phyloP scores from a whole-genome alignment of 2,797 vertebrate species.

The Galago senegalensis region DNA sequence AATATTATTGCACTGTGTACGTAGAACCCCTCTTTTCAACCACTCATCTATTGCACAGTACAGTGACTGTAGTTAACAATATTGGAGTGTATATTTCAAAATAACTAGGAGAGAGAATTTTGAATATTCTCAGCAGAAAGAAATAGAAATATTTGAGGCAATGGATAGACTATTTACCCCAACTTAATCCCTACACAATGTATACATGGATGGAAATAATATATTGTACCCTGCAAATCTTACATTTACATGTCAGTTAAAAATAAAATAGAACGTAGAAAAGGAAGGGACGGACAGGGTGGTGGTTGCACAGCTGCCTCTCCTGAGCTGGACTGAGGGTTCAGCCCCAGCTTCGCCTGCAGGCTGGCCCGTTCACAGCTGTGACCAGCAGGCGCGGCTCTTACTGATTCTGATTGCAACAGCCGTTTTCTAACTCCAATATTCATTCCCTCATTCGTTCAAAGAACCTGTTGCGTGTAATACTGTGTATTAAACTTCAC shows the following conservation, averaged over 20 bases:
- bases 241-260: not conserved
- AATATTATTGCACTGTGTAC: not conserved
- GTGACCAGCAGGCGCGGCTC: too few relatives aligned
- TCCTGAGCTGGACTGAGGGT: not conserved
- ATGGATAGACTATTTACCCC: not conserved
- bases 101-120: not conserved
- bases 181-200: too few relatives aligned
- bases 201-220: not conserved
- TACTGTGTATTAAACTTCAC: too few relatives aligned
- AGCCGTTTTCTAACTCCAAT: not conserved
- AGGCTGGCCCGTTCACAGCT: too few relatives aligned
- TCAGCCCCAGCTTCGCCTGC: not conserved
- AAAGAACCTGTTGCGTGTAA: not conserved
- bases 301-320: not conserved
- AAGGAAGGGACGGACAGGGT: not conserved
- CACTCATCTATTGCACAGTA: not conserved
- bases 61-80: not conserved
- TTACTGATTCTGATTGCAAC: not conserved
- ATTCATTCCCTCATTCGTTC: not conserved
- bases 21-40: not conserved
- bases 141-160: not conserved
- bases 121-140: not conserved
- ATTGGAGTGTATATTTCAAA: not conserved
- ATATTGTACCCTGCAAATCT: not conserved
- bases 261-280: not conserved